Evolutionary conservation across 1,140 invertebrate species (phyloP), one percentile per base, ranked within the genome.

Genomic region (Dufourea novaeangliae): DNA sequence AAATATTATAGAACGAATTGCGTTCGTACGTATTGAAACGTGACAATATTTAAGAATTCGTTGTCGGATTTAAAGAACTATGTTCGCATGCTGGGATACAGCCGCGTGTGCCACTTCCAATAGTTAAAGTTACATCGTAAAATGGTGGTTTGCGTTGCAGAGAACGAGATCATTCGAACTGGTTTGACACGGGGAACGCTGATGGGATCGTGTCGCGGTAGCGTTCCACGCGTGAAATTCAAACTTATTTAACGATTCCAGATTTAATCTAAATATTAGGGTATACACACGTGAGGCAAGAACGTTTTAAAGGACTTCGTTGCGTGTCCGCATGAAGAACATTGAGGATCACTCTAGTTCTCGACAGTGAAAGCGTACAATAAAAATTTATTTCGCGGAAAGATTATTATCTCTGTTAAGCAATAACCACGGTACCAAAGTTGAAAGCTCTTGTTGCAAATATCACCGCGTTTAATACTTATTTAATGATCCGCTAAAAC

Each of bases 1-100:
- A 39, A 59, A 76, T 76, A 69, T 76, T 59, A 68, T 59, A 68
- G 52, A 29, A 67, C 37, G 37, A 75, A 29, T 75, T 75, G 39
- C 64, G 73, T 76, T 76, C 41, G 44, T 12, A 39, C 22, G 54
- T 69, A 76, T 76, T 59, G 11, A 76, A 76, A 61, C 54, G 39
- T 50, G 73, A 76, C 73, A 76, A 76, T 76, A 76, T 76, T 69
- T 57, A 56, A 41, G 46, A 29, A 59, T 76, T 76, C 41, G 63
- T 74, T 67, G 52, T 67, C 50, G 14, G 34, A 67, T 6, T 29
- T 57, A 14, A 17, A 32, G 14, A 57, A 20, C 7, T 66, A 66
- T 54, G 32, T 27, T 29, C 32, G 14, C 46, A n/a, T 7, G 41
- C 2, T 14, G 41, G n/a, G 14, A 14, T 72, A 32, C 20, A 54